Base-by-base conservation (phyloP, 2,888 invertebrate genomes). In the Nasonia oneida region DNA sequence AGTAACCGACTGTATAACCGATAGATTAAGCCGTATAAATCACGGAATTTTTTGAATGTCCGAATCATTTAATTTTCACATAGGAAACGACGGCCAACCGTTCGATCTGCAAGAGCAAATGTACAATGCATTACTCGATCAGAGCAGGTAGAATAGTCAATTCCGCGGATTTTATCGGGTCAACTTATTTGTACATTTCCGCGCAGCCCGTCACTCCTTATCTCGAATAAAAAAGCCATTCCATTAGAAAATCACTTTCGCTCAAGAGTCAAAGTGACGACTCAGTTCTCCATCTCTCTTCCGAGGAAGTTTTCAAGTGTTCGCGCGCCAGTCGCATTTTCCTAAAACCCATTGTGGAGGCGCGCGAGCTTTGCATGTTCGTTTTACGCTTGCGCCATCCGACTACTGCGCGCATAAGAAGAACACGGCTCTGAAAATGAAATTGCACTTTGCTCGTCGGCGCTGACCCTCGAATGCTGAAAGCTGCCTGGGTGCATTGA, bases 291-390 rank as follows among this genome's bases (percentile, higher is more conserved):
- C 4, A 3, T 37, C 37, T 37, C 37, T 37, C 37, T 37, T 5
- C 33, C 29, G 57, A 61, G 23, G 29, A 42, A 78, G 78, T 64
- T 78, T 42, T 64, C 39, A 78, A 67, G 64, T 53, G 33, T 57
- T 18, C 14, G 64, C 23, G 78, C 64, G 42, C 23, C 78, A 64
- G 23, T 78, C 23, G 29, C 78, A 47, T 67, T 64, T 67, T 67
- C 64, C 42, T 78, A 78, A 50, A 78, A 78, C 47, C 78, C 47
- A 67, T 78, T 64, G 78, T 78, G 23, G n/a, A 42, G 18, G 23
- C 6, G 64, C 64, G 64, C 1, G 42, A 39, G 73, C 73, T n/a
- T 39, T 42, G 23, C 73, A 67, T 67, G 67, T 33, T 12, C 50
- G 57, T 47, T 76, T 47, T 50, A 53, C 76, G 42, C 47, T 64